Conservation (phyloP, 2,888 invertebrate species). For the Pecten maximus region DNA sequence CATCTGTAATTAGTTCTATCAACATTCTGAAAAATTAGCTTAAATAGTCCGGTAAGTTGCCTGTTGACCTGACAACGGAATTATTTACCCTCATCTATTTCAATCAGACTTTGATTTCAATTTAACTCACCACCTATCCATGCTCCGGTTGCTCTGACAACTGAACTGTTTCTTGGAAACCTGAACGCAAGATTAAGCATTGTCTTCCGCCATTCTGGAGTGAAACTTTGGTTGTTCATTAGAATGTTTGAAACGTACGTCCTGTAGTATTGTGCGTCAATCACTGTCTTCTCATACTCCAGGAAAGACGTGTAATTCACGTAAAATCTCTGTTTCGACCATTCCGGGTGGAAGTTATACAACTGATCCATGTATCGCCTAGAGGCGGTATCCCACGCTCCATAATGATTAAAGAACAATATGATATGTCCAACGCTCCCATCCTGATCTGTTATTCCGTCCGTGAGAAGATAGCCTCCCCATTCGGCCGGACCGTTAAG, state of each 20-base stretch:
- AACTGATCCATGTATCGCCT: slow-evolving; percentile 48
- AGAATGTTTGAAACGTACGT: slow-evolving; percentile 51
- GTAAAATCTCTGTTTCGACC: slow-evolving; percentile 18
- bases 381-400: slow-evolving; percentile 41
- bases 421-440: slow-evolving; percentile 24
- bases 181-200: slow-evolving; percentile 7
- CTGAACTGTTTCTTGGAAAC: background rate
- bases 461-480: slow-evolving; percentile 52
- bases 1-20: too few relatives aligned
- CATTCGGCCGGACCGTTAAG: slow-evolving; percentile 47
- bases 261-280: slow-evolving; percentile 50
- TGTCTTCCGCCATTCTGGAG: slow-evolving; percentile 19
- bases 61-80: too few relatives aligned
- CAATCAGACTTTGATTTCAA: too few relatives aligned
- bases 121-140: slow-evolving; percentile 58
- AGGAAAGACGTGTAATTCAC: slow-evolving; percentile 53
- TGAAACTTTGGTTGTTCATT: slow-evolving; percentile 50
- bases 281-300: slow-evolving; percentile 55
- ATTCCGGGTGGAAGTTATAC: slow-evolving; percentile 7
- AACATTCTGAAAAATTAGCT: too few relatives aligned
- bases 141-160: slow-evolving; percentile 39
- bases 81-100: too few relatives aligned
- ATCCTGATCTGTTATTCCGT: background rate
- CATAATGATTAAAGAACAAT: slow-evolving; percentile 49
- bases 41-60: too few relatives aligned